Percentiles rank a stretch among this genome's conserved stretches.
Evolutionary conservation across 2,888 invertebrate genomes (phyloP).

Genomic region (Perizoma flavofasciatum): DNA sequence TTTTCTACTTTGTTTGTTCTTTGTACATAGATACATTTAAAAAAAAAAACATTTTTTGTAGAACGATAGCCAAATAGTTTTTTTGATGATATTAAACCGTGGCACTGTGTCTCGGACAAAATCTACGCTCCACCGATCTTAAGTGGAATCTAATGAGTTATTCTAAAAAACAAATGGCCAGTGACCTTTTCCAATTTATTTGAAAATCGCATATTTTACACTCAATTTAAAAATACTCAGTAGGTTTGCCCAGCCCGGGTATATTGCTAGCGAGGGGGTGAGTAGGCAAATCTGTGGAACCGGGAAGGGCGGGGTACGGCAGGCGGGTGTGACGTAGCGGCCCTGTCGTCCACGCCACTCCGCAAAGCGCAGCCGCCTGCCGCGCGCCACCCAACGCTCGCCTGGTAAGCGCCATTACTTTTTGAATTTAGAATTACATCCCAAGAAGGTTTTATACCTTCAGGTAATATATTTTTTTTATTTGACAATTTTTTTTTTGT

Average conservation of each 20-base stretch:
- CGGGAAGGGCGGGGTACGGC: conserved; percentile 52
- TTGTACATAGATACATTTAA: too few species aligned
- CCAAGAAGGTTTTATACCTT: conserved; percentile 6
- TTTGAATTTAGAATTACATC: conserved; percentile 23
- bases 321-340: conserved; percentile 58
- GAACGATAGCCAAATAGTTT: neutral
- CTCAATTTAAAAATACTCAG: neutral
- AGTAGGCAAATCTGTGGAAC: conserved; percentile 62
- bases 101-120: neutral
- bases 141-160: too few species aligned
- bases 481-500: too few species aligned
- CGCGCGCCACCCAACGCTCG: conserved; percentile 37
- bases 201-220: too few species aligned
- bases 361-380: conserved; percentile 67
- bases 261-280: conserved; percentile 54
- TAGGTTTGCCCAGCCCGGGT: conserved; percentile 11
- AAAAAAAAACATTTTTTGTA: too few species aligned
- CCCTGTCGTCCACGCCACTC: conserved; percentile 63
- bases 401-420: conserved; percentile 30
- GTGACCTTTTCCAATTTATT: too few species aligned
- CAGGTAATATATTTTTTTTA: too few species aligned
- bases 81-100: neutral
- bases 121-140: too few species aligned
- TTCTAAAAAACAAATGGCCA: too few species aligned
- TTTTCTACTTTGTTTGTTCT: conserved; percentile 54